phyloP scores from a whole-genome alignment of 2,888 invertebrate species.

The Nemapogon koenigi region DNA sequence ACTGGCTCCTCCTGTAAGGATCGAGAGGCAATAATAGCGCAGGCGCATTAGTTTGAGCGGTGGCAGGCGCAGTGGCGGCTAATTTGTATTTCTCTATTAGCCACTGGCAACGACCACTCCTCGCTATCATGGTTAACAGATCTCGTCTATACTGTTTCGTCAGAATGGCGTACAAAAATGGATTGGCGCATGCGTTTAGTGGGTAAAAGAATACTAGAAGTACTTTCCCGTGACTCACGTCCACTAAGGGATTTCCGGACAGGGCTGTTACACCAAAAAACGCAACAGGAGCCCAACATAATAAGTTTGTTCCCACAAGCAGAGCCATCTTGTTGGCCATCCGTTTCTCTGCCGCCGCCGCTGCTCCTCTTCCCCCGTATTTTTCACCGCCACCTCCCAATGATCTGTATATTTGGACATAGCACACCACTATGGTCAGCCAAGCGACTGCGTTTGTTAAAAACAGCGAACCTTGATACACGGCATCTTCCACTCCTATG shows the following conservation, averaged over 20 bases:
- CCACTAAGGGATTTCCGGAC: slow-evolving; percentile 82
- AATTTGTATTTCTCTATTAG: slow-evolving; percentile 44
- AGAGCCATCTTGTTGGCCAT: slow-evolving; percentile 91
- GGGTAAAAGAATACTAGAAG: slow-evolving; percentile 91
- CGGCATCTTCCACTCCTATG: slow-evolving; percentile 70
- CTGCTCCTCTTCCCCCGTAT: slow-evolving; percentile 69
- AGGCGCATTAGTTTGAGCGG: slow-evolving; percentile 48
- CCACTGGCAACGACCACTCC: slow-evolving; percentile 61
- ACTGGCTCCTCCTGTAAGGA: slow-evolving; percentile 33
- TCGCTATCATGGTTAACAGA: slow-evolving; percentile 69
- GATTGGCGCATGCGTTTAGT: slow-evolving; percentile 90
- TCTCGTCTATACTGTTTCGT: slow-evolving; percentile 87
- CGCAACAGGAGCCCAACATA: slow-evolving; percentile 87
- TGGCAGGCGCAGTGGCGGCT: slow-evolving; percentile 46
- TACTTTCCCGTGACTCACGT: slow-evolving; percentile 81
- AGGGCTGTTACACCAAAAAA: slow-evolving; percentile 89
- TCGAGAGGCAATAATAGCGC: slow-evolving; percentile 41
- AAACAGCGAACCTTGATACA: slow-evolving; percentile 77
- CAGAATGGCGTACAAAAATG: slow-evolving; percentile 89
- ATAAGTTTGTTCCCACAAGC: slow-evolving; percentile 85
- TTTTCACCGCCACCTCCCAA: slow-evolving; percentile 73
- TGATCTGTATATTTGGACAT: slow-evolving; percentile 85
- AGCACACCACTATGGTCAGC: slow-evolving; percentile 82
- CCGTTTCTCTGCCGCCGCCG: slow-evolving; percentile 70
- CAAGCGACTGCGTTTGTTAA: slow-evolving; percentile 82